These are phyloP conservation scores for Nysson spinosus DNA, from an alignment of 2,888 invertebrate genomes.

Conservation along the genomic window DNA sequence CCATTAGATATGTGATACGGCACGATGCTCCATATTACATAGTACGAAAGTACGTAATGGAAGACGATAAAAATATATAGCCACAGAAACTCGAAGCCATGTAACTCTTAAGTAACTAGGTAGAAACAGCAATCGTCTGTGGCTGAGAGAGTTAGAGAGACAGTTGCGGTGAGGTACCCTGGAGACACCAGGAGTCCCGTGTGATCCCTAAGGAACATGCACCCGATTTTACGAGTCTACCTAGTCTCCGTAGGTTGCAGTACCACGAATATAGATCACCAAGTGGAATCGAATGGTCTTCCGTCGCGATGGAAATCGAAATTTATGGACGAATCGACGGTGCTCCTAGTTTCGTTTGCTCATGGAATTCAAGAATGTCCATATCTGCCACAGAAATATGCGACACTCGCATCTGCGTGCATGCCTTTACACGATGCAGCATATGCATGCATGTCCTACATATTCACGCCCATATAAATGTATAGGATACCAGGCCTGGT, in stretches of 20 bases:
- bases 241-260: conserved; percentile 30
- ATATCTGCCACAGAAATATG: conserved; percentile 33
- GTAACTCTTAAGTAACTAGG: neutral
- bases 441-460: neutral
- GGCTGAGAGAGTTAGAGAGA: conserved; percentile 18
- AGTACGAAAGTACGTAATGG: no score
- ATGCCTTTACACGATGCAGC: no score
- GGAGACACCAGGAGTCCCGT: conserved; percentile 21
- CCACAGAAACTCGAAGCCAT: no score
- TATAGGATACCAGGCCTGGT: neutral
- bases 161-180: conserved; percentile 14
- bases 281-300: conserved; percentile 63
- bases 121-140: conserved; percentile 5
- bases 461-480: neutral
- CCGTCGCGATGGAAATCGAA: conserved; percentile 62
- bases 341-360: conserved; percentile 32
- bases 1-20: no score
- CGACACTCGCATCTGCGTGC: no score
- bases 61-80: conserved; percentile 3
- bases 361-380: conserved; percentile 52
- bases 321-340: conserved; percentile 54
- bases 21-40: no score
- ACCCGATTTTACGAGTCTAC: conserved; percentile 43
- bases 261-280: conserved; percentile 45
- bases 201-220: conserved; percentile 40